Conservation (phyloP, 2,797 vertebrate species). For the Lutjanus argentimaculatus region DNA sequence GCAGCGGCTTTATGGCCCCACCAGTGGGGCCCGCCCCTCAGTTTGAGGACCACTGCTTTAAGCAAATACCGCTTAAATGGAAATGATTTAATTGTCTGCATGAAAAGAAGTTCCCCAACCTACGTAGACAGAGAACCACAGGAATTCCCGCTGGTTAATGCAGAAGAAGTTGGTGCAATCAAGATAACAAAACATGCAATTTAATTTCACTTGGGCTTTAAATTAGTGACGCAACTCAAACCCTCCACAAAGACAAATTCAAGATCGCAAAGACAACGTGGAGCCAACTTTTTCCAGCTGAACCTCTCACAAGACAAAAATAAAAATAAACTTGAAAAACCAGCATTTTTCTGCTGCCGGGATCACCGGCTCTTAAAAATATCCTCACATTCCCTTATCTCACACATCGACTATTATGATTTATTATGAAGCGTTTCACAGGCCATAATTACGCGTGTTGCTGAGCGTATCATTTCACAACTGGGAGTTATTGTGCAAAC, state of each 20-base stretch:
- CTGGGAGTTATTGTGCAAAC: constrained; percentile 39
- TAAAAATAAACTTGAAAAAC: constrained; percentile 3
- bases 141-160: not conserved
- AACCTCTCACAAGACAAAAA: not conserved
- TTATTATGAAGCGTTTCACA: constrained; percentile 16
- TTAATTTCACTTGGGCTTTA: not conserved
- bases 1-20: too few species aligned
- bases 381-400: constrained; percentile 22
- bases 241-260: not conserved
- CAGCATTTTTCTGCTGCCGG: not conserved
- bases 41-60: too few species aligned
- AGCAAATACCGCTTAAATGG: not conserved
- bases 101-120: not conserved
- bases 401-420: constrained; percentile 7
- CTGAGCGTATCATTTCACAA: constrained; percentile 41
- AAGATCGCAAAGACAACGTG: not conserved
- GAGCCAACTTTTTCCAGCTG: not conserved
- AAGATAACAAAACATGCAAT: not conserved
- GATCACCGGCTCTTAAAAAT: not conserved
- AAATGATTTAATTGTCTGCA: not conserved
- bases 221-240: not conserved
- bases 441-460: constrained; percentile 16
- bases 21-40: too few species aligned
- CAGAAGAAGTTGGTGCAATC: not conserved
- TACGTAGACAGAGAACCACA: not conserved